Evolutionary conservation across 2,888 invertebrate genomes (phyloP), one percentile per base, ranked within the genome.

Genomic region (Pandemis heparana): DNA sequence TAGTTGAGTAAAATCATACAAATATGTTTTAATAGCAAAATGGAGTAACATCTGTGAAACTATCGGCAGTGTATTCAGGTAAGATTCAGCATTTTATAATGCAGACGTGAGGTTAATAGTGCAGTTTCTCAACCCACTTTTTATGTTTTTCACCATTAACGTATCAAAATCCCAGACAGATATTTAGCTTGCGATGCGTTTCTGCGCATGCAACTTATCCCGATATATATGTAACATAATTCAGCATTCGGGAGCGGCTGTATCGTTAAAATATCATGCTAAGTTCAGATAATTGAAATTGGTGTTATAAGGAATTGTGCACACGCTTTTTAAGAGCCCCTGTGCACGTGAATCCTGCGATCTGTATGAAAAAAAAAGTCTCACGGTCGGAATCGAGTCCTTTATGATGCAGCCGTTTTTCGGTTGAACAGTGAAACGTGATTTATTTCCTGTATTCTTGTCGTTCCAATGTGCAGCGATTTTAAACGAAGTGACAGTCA

Each of bases 121-220:
- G 71, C 87, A 84, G 84, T 87, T 83, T 86, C 86, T 85, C 87
- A 88, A 89, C 86, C 87, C 85, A 88, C 87, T 87, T 89, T 86
- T 85, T 86, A 84, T 86, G 87, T 90, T 89, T 90, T 90, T 85
- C 87, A 85, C 85, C 83, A 70, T 65, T 82, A 83, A 82, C 82
- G 83, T 87, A 87, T 83, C 82, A 84, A 86, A 86, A 85, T 87
- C 86, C 85, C 85, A 86, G 85, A 80, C 81, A 87, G 81, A 84
- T 87, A 77, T 84, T 84, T 80, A 81, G 81, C 81, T 80, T 79
- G 77, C 76, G 80, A 85, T 88, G 88, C 83, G 84, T 87, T 88
- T 87, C 88, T 89, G 87, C 87, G 87, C 87, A 89, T 89, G 83
- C 82, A 81, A 77, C 77, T 83, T 81, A 76, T 77, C 77, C 78